Percentiles rank a stretch among this genome's conserved stretches.
Conservation (phyloP, 2,797 vertebrate species). For the Tragopan temminckii region DNA sequence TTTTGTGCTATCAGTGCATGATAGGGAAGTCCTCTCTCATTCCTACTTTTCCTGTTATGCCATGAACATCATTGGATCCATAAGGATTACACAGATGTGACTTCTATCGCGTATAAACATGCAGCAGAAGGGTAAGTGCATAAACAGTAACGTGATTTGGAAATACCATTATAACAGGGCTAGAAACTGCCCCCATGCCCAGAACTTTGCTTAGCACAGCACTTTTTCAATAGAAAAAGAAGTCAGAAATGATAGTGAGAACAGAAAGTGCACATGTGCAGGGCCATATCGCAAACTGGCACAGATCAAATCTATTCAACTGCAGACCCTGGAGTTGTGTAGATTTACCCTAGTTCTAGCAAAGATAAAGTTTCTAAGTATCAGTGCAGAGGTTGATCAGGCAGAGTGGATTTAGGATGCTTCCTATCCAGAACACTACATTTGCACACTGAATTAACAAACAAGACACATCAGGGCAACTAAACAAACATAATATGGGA, state of each 20-base stretch:
- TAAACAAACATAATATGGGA: slow-evolving; percentile 73
- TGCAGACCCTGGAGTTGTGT: neutral
- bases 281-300: neutral
- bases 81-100: neutral
- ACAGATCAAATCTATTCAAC: neutral
- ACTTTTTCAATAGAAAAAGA: neutral
- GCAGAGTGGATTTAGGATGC: neutral
- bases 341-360: neutral
- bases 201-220: neutral
- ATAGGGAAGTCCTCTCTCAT: neutral
- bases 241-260: neutral
- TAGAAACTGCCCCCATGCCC: neutral
- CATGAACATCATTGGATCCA: neutral
- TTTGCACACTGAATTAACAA: slow-evolving; percentile 5
- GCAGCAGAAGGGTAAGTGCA: neutral
- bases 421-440: neutral
- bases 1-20: neutral
- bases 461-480: neutral
- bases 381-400: neutral
- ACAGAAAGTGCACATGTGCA: neutral
- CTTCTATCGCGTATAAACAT: neutral
- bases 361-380: neutral
- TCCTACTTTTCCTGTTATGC: neutral
- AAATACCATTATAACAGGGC: neutral
- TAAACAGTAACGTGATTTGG: neutral